Evolutionary conservation across 2,797 vertebrate genomes (phyloP), one percentile per base, ranked within the genome.

Genomic region (Uromys caudimaculatus): DNA sequence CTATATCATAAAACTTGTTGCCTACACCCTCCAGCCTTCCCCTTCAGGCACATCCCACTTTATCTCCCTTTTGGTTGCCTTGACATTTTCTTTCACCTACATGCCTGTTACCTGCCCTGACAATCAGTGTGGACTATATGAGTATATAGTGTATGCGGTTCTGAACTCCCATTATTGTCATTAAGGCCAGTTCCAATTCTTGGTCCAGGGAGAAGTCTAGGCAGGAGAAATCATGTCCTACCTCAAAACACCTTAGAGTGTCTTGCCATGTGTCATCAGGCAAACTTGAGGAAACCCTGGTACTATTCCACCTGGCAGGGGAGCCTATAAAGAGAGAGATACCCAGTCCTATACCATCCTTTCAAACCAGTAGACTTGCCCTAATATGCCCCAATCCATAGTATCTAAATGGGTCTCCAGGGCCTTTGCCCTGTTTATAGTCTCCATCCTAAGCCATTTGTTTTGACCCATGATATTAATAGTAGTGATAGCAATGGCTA

Each of bases 161-260:
- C 77, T 89, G 69, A 95, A 94, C 77, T 86, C 77, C 77, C 60
- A 90, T 92, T 67, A 85, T 56, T 21, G 82, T 52, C 60, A 92
- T 88, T 3, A 52, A 96, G 90, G 73, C 64, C 50, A 79, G 93
- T 97, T n/a, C 23, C 91, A 92, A 56, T 94, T 96, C 60, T 90
- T 96, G 92, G 88, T 94, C 73, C 64, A 95, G 94, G 85, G 92
- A 88, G 73, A 93, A 35, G 88, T 97, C 81, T 97, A 93, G 95
- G 95, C 94, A 94, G 97, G 94, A 95, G 91, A 97, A 96, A 96
- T 96, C 54, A 92, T 94, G n/a, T 91, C 97, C 92, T 97, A 97
- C 95, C 96, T 98, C 94, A 96, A 91, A 97, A 95, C 35, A 90
- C 96, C 84, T 94, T 91, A 90, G 84, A 94, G 87, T 97, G 81